A percentile compares a stretch with the other conserved stretches of the same genome.
Evolutionary conservation across 2,113 vertebrate genomes (phyloP).

Genomic region (Furnarius figulus): DNA sequence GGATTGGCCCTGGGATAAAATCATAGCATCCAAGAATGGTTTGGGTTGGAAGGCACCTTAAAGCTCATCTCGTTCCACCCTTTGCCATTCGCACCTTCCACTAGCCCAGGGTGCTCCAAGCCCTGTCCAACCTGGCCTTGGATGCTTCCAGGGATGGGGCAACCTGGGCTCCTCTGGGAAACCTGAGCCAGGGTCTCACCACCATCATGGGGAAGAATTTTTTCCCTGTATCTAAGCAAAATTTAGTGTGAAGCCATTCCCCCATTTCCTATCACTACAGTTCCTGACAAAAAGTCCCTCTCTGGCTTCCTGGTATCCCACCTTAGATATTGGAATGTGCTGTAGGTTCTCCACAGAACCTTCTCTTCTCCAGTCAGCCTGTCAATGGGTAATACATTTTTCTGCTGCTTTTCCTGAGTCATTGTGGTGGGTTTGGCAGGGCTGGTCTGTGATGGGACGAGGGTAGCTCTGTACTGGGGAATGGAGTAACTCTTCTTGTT

Average conservation of each 20-base stretch:
- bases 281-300: neutral
- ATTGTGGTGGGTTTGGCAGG: fast-evolving
- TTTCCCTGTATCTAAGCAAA: fast-evolving
- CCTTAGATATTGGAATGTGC: neutral
- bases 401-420: neutral
- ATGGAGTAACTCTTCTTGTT: neutral
- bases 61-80: neutral
- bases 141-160: neutral
- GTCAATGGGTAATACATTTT: neutral
- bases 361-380: neutral
- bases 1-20: neutral
- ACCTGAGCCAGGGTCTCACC: neutral
- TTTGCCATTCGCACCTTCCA: neutral
- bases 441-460: neutral
- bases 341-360: neutral
- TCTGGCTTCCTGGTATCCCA: neutral
- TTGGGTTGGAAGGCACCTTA: neutral
- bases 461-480: neutral
- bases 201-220: neutral
- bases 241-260: neutral
- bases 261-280: neutral
- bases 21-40: neutral
- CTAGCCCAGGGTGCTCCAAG: fast-evolving
- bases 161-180: neutral
- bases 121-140: fast-evolving